phyloP scores from a whole-genome alignment of 2,113 vertebrate genomes.

The Spheniscus mendiculus region DNA sequence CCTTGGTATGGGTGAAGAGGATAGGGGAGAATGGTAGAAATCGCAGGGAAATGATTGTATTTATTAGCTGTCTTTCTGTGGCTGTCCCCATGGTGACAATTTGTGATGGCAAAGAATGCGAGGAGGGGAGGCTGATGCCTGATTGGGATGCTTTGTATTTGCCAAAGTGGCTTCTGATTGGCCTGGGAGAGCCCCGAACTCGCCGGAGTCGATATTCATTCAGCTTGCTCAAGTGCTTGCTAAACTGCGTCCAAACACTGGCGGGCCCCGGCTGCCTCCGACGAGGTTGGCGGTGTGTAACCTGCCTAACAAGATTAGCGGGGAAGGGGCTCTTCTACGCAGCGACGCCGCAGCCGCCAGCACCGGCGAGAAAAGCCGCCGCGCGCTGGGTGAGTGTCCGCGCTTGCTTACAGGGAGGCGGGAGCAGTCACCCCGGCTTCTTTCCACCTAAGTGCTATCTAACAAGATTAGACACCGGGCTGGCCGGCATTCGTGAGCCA shows the following conservation, averaged over 20 bases:
- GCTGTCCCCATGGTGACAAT: conserved; percentile 96
- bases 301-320: conserved; percentile 74
- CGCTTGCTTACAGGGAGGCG: conserved; percentile 21
- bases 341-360: conserved; percentile 2
- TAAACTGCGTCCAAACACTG: conserved; percentile 73
- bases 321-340: conserved; percentile 54
- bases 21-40: conserved; percentile 66
- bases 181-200: conserved; percentile 93
- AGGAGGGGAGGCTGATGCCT: conserved; percentile 92
- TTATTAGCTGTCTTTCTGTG: conserved; percentile 86
- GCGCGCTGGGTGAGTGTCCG: conserved; percentile 5
- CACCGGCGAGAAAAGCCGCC: conserved; percentile 11
- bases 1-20: not conserved
- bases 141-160: conserved; percentile 94
- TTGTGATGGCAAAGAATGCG: conserved; percentile 96
- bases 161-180: conserved; percentile 98
- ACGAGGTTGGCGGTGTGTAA: conserved; percentile 75
- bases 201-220: conserved; percentile 94
- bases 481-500: not conserved
- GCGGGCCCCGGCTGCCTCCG: conserved; percentile 44
- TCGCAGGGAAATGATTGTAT: conserved; percentile 79
- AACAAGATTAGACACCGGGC: conserved; percentile 28
- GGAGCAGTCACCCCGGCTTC: conserved; percentile 40
- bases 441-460: conserved; percentile 31
- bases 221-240: conserved; percentile 90